Base-by-base conservation (phyloP, 1,140 invertebrate genomes). In the Hylyphantes graminicola region DNA sequence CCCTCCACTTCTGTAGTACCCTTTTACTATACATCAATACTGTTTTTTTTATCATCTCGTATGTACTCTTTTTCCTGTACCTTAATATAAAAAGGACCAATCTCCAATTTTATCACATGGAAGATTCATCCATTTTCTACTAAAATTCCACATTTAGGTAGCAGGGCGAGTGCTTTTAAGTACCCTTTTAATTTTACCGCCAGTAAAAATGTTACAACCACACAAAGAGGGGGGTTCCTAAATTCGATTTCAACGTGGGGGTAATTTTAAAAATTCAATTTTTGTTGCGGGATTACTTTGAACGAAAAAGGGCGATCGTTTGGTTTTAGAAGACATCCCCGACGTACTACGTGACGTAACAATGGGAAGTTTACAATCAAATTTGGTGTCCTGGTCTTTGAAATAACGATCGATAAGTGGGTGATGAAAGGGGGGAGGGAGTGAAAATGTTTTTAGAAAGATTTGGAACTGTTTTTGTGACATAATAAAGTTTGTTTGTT, bases 191-290 rank as follows among this genome's bases (percentile, higher is more conserved):
- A 81, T 81, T 81, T 73, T 64, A 73, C 79, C 79, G 79, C 79
- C 67, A 72, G 55, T 73, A 68, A 73, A 67, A 73, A 59, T 50
- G 65, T 13, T 73, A 54, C 68, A 53, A n/a, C 54, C 65, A 21
- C 54, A 59, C 17, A 35, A 35, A 50, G 76, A 78, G 17, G 17
- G 54, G 79, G 68, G 68, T 79, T 50, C 53, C 17, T n/a, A 81
- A 81, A 81, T 81, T 81, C 65, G 64, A 81, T 81, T 81, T 81
- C 21, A 61, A 81, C 15, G 59, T 15, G 15, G 79, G 79, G 79
- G 79, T 81, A 63, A 70, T 81, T 81, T 81, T 51, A 50, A 64
- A 72, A 78, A 81, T 53, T 73, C 79, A 81, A 81, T 81, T 81
- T 73, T 72, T 48, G 54, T 72, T 51, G 48, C 17, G 79, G 67